A percentile compares a stretch with the other conserved stretches of the same genome.
Evolutionary conservation across 2,797 vertebrate species (phyloP).

Genomic region (Enteromius trimaculatus): DNA sequence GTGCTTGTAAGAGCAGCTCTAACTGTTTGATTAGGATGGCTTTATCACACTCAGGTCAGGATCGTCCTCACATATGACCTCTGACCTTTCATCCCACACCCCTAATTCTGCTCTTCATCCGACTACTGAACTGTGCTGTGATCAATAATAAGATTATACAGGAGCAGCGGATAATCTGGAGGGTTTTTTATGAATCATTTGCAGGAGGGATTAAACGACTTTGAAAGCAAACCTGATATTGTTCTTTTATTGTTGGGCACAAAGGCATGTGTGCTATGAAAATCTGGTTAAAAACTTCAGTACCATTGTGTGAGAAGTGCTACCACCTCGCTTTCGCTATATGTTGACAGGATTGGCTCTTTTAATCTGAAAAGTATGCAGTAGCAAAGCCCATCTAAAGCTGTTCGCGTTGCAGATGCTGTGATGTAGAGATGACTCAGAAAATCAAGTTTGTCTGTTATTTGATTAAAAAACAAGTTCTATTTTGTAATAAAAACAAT

Average conservation of each 20-base stretch:
- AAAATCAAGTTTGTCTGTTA: not conserved
- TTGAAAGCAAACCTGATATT: constrained; percentile 54
- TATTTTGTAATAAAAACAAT: not conserved
- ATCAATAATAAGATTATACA: constrained; percentile 55
- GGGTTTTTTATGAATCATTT: constrained; percentile 51
- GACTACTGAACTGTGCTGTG: constrained; percentile 36
- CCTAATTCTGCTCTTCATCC: constrained; percentile 48
- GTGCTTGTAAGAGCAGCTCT: constrained; percentile 25
- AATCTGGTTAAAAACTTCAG: constrained; percentile 47
- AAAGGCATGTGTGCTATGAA: constrained; percentile 44
- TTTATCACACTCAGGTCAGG: constrained; percentile 33
- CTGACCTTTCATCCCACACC: constrained; percentile 40
- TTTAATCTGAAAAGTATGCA: constrained; percentile 15
- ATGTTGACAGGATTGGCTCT: not conserved
- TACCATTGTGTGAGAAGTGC: constrained; percentile 19
- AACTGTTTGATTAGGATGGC: constrained; percentile 48
- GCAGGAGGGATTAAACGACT: constrained; percentile 55
- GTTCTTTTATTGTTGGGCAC: constrained; percentile 47
- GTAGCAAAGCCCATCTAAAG: not conserved
- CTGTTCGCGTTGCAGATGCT: not conserved
- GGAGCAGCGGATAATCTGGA: constrained; percentile 30
- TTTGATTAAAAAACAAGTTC: not conserved
- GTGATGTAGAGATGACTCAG: not conserved
- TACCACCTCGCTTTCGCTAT: constrained; percentile 4
- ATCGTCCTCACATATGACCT: constrained; percentile 45